Percentiles rank a stretch among this genome's conserved stretches.
Evolutionary conservation across 2,797 vertebrate species (phyloP).

Genomic region (Crenuchus spilurus): DNA sequence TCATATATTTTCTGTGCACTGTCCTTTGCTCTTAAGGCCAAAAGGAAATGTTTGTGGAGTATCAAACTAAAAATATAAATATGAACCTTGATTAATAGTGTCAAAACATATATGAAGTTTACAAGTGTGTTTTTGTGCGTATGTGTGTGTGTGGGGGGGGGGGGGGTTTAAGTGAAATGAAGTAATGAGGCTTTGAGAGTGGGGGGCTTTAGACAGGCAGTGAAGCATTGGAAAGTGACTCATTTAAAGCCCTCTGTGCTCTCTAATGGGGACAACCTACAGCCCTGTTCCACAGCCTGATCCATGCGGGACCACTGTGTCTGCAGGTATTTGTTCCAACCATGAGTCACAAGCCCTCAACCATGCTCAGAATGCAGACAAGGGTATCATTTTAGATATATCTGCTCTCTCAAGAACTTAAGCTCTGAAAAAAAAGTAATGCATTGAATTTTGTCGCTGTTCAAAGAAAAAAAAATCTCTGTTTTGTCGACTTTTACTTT

Average conservation of each 20-base stretch:
- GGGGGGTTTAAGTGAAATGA: constrained; percentile 27
- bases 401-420: not conserved
- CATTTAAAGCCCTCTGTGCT: constrained; percentile 24
- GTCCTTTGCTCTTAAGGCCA: too few species aligned
- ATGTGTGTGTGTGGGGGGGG: not conserved
- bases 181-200: constrained; percentile 38
- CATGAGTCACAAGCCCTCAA: not conserved
- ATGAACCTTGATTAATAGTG: too few species aligned
- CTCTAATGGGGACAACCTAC: constrained; percentile 38
- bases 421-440: not conserved
- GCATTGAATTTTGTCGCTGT: too few species aligned
- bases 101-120: too few species aligned
- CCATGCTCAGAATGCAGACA: constrained; percentile 16
- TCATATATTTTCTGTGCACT: too few species aligned
- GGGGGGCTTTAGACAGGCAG: constrained; percentile 39
- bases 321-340: constrained; percentile 28
- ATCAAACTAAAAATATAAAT: too few species aligned
- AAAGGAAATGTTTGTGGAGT: too few species aligned
- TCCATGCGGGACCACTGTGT: constrained; percentile 24
- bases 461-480: too few species aligned
- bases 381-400: not conserved
- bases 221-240: constrained; percentile 27
- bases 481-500: too few species aligned
- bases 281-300: constrained; percentile 17
- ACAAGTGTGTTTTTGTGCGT: not conserved